These are phyloP conservation scores for Dendrolimus pini DNA, from an alignment of 2,888 invertebrate species.

Conservation along the genomic window DNA sequence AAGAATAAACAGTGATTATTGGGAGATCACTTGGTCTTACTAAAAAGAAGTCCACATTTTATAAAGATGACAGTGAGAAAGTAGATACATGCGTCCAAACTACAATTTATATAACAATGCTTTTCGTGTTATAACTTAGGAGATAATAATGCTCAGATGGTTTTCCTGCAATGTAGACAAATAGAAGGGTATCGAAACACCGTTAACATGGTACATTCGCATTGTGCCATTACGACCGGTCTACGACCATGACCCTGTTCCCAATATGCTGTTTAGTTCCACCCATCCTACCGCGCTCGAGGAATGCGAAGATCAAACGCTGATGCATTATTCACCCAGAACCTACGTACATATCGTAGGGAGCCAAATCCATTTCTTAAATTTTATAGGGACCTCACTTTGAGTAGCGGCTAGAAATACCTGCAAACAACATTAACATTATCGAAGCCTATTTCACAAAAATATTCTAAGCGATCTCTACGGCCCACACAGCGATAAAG, in stretches of 20 bases:
- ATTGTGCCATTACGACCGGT: slow-evolving; percentile 52
- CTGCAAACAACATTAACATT: background rate
- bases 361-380: no score
- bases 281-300: slow-evolving; percentile 39
- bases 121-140: no score
- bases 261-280: slow-evolving; percentile 48
- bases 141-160: no score
- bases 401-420: background rate
- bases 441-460: background rate
- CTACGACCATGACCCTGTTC: slow-evolving; percentile 67
- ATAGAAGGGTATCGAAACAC: slow-evolving; percentile 28
- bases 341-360: no score
- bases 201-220: slow-evolving; percentile 47
- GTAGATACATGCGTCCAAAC: no score
- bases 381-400: no score
- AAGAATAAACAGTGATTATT: no score
- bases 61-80: no score
- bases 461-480: slow-evolving; percentile 6
- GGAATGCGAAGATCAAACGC: slow-evolving; percentile 52
- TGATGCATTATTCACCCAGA: no score
- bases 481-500: background rate
- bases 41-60: no score
- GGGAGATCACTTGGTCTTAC: no score
- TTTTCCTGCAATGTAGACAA: slow-evolving; percentile 13
- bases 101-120: no score